Base-by-base conservation (phyloP, 2,888 invertebrate genomes). In the Slavum lentiscoides region DNA sequence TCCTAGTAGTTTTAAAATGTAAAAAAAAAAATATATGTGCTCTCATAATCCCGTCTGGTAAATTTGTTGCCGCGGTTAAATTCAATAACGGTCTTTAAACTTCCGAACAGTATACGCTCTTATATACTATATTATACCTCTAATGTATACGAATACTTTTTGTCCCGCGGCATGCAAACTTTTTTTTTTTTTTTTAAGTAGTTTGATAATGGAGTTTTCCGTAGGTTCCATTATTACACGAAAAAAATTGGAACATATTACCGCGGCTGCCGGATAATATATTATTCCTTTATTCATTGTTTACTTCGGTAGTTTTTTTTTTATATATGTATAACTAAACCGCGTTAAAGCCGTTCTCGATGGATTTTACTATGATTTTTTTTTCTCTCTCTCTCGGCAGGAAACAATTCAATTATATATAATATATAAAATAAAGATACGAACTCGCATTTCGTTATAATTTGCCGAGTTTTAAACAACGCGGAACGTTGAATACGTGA, bases 51-150 rank as follows among this genome's bases (percentile, higher is more conserved):
- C 55, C 21, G 9, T 49, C 53, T 21, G 49, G n/a, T 62, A 8
- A 73, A 73, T 74, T 53, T 64, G 37, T 74, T 39, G 23, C 23
- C 23, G 58, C 23, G 23, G 23, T 75, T 67, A 67, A 58, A 66
- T 76, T 68, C 30, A 59, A 76, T 59, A 76, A 30, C n/a, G n/a
- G 15, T 59, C 49, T 59, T 59, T 68, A 49, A 76, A 49, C 67
- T 75, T 75, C 39, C 43, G 59, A 59, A 49, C n/a, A 8, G 15
- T 64, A 19, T 37, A 67, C 19, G 30, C 19, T 7, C 19, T 11
- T 37, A 19, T 58, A 13, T 68, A 62, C 0, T 61, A 43, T n/a
- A 9, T 21, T 49, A 43, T 43, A 43, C n/a, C 19, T 4, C n/a
- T n/a, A n/a, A 58, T n/a, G 9, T 58, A 15, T 21, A 21, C 4